A percentile compares a stretch with the other conserved stretches of the same genome.
Conservation (phyloP, 2,113 vertebrate genomes). For the Ptilonorhynchus violaceus region DNA sequence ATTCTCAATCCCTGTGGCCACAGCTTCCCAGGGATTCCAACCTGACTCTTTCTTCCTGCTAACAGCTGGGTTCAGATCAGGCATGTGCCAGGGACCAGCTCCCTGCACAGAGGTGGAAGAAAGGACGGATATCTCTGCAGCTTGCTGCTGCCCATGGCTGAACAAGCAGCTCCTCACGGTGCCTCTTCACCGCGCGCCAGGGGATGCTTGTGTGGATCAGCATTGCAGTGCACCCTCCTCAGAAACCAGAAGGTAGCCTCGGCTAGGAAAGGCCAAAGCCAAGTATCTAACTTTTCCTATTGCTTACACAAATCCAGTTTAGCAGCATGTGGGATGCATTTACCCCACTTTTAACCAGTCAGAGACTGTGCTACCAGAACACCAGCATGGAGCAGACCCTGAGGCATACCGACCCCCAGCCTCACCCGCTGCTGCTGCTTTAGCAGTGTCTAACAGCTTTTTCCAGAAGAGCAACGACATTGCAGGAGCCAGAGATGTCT, state of each 20-base stretch:
- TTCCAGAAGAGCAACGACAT: neutral
- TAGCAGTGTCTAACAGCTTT: neutral
- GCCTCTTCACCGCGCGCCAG: neutral
- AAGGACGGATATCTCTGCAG: neutral
- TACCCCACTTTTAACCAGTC: neutral
- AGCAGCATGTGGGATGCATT: neutral
- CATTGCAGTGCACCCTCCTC: neutral
- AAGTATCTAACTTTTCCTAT: neutral
- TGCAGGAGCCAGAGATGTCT: neutral
- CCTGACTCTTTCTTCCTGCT: neutral
- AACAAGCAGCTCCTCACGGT: neutral
- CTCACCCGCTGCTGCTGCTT: accelerated
- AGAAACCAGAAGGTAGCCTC: neutral
- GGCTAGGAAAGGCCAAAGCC: neutral
- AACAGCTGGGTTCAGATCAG: neutral
- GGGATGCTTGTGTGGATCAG: neutral
- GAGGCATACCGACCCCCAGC: neutral
- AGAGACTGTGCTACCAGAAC: neutral
- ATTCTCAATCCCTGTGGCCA: neutral
- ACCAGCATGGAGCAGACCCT: neutral
- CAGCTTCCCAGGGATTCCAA: neutral
- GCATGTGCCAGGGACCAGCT: neutral
- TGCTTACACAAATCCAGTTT: neutral
- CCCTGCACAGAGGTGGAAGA: neutral
- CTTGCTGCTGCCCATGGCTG: neutral